Evolutionary conservation across 2,888 invertebrate genomes (phyloP), one percentile per base, ranked within the genome.

Genomic region (Heliconius cydno): DNA sequence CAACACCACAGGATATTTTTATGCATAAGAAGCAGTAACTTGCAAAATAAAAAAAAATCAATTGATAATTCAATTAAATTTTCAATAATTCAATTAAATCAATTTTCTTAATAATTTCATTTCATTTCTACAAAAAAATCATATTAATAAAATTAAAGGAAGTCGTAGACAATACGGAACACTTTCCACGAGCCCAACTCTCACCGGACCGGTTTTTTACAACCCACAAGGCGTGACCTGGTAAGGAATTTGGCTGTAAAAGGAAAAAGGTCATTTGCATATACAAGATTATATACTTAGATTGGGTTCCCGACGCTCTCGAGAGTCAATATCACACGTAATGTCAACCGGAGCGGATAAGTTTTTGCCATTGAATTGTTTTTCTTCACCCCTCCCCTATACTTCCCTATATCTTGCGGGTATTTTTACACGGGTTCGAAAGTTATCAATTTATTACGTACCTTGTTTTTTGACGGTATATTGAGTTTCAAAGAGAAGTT

Each of bases 261-360:
- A 90, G 90, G 88, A 89, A 88, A 89, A 88, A 89, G 88, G 88
- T 88, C 88, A 92, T 93, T 92, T 92, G 89, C 92, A 92, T 93
- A 91, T 90, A 92, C 90, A 90, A 89, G 90, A 91, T 91, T 92
- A 90, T 92, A 90, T 91, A 90, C 91, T 90, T 90, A 89, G 89
- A 90, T 91, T 90, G 88, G 88, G 86, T 86, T 85, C 84, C 87
- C 86, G 87, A 86, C 86, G 87, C 86, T 85, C 85, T 87, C 86
- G 88, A 88, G 89, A 92, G 90, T 90, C 92, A 90, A 92, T 92
- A 92, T 91, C 90, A 90, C 91, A 90, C 90, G 90, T 90, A 91
- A 92, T 92, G 91, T 91, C 89, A 87, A 89, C 76, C 88, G 90
- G 88, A 88, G 86, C 89, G 90, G 87, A 88, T 89, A 91, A 90